Conservation (phyloP, 2,888 invertebrate genomes). For the Ennomos fuscantarius region DNA sequence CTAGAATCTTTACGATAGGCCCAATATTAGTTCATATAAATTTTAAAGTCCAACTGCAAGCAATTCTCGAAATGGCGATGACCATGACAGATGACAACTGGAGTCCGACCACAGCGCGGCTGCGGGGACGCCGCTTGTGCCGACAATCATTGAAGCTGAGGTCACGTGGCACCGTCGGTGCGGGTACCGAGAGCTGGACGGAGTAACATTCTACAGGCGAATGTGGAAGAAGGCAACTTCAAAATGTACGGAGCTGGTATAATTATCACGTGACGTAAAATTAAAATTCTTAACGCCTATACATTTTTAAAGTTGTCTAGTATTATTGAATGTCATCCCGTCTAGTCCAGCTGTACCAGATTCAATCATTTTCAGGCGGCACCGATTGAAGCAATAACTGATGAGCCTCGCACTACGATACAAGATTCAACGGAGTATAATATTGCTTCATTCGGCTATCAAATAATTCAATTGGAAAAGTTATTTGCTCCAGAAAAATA, state of each 20-base stretch:
- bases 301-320: no score
- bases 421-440: background rate
- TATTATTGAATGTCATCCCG: no score
- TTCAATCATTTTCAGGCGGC: constrained; percentile 10
- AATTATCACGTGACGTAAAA: no score
- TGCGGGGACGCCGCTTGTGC: background rate
- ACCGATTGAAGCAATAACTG: constrained; percentile 5
- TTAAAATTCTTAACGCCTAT: no score
- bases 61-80: constrained; percentile 56
- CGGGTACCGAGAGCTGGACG: background rate
- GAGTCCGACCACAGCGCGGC: constrained; percentile 20
- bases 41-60: constrained; percentile 44
- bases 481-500: no score
- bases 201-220: no score
- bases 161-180: background rate
- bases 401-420: background rate
- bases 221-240: no score
- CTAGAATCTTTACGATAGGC: no score
- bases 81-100: constrained; percentile 56
- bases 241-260: no score
- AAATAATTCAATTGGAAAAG: background rate
- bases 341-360: background rate
- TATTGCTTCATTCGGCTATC: constrained; percentile 3
- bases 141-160: constrained; percentile 9
- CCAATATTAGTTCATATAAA: background rate